Percentiles rank a stretch among this genome's conserved stretches.
phyloP scores from a whole-genome alignment of 2,113 vertebrate genomes.

The Irena cyanogastra region DNA sequence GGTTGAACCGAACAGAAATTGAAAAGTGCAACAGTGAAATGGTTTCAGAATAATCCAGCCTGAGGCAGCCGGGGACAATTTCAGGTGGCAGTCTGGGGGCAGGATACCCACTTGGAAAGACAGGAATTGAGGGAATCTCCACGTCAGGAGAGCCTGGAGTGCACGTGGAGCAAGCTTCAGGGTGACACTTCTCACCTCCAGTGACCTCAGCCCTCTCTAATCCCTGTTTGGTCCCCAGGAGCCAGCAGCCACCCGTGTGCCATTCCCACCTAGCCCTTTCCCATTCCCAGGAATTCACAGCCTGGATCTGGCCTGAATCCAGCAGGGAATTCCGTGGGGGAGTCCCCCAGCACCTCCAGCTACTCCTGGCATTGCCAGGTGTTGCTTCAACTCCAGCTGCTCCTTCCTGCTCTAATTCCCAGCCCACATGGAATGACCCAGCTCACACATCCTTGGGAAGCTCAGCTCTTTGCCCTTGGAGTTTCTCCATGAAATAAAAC shows the following conservation, averaged over 20 bases:
- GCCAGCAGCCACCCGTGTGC: not conserved
- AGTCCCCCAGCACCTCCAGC: not conserved
- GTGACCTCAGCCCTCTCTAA: not conserved
- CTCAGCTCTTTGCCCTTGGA: not conserved
- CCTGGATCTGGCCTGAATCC: fast-evolving
- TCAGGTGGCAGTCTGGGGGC: fast-evolving
- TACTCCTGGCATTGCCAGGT: too few relatives aligned
- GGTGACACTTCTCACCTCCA: not conserved
- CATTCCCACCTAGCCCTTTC: not conserved
- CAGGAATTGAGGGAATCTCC: not conserved
- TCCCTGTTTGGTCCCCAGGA: not conserved
- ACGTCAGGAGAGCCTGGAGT: not conserved
- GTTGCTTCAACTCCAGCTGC: too few relatives aligned
- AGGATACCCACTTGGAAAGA: fast-evolving
- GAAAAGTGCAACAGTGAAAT: fast-evolving
- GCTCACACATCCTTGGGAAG: not conserved
- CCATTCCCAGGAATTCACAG: not conserved
- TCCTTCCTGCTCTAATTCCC: not conserved
- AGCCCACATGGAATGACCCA: not conserved
- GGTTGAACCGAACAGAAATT: fast-evolving
- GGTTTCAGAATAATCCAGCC: fast-evolving
- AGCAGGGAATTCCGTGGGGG: not conserved
- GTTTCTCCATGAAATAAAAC: not conserved
- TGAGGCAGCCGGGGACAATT: not conserved
- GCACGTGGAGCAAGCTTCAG: fast-evolving